Conservation (phyloP, 2,888 invertebrate species). For the Erebia aethiops region DNA sequence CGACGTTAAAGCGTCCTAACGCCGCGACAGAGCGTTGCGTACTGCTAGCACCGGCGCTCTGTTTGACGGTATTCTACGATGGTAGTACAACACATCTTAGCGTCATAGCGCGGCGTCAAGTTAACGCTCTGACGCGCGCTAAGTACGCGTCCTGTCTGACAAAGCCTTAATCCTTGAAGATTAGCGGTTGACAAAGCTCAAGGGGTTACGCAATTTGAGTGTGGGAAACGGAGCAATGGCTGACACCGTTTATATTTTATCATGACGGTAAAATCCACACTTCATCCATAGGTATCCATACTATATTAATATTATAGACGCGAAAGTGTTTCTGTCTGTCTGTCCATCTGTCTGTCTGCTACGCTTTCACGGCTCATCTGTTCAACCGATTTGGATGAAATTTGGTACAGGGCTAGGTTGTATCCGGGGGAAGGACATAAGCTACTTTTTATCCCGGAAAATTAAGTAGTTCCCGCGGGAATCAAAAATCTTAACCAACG, state of each 20-base stretch:
- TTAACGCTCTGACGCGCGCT: too few species aligned
- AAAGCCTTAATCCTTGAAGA: slow-evolving; percentile 51
- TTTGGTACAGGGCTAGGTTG: too few species aligned
- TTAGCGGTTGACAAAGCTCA: slow-evolving; percentile 48
- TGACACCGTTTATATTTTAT: slow-evolving; percentile 15
- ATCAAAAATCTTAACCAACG: background rate
- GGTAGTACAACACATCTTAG: too few species aligned
- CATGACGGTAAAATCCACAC: background rate
- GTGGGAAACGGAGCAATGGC: slow-evolving; percentile 49
- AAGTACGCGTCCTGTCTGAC: too few species aligned
- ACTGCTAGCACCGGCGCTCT: too few species aligned
- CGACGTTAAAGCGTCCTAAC: too few species aligned
- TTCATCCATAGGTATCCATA: too few species aligned
- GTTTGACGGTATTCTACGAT: too few species aligned
- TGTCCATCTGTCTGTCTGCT: background rate
- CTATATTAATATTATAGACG: background rate
- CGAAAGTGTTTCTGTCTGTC: background rate
- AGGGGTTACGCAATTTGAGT: slow-evolving; percentile 41
- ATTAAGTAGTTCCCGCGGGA: background rate
- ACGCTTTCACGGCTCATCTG: background rate
- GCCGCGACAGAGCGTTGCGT: too few species aligned
- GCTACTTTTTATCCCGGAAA: background rate
- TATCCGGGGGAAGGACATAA: too few species aligned
- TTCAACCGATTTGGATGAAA: too few species aligned
- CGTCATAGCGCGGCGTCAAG: too few species aligned